phyloP scores from a whole-genome alignment of 2,797 vertebrate species.

The Vespertilio murinus region DNA sequence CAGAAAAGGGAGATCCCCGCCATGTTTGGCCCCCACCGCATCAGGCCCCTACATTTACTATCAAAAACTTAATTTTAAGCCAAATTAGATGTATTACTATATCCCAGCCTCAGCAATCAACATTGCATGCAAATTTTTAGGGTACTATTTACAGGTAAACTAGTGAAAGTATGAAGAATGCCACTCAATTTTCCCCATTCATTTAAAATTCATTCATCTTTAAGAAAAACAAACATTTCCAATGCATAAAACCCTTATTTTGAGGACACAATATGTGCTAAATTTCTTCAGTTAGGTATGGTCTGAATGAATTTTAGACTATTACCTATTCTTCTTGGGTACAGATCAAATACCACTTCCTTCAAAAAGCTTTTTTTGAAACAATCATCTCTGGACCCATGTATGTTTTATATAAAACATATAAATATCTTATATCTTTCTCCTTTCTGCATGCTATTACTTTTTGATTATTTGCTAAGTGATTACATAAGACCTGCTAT shows the following conservation, averaged over 20 bases:
- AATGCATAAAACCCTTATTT: background rate
- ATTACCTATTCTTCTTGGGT: background rate
- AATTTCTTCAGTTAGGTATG: conserved; percentile 16
- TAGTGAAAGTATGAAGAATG: background rate
- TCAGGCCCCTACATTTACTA: no score
- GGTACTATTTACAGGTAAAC: background rate
- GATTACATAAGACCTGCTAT: background rate
- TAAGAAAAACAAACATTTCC: background rate
- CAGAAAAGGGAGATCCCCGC: no score
- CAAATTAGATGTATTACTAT: background rate
- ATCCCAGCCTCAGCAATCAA: background rate
- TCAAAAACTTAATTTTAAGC: background rate
- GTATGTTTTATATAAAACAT: background rate
- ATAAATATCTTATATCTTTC: no score
- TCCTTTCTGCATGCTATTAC: background rate
- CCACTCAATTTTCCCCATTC: background rate
- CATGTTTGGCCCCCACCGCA: no score
- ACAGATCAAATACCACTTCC: background rate
- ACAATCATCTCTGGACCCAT: background rate
- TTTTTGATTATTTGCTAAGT: background rate
- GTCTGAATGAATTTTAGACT: background rate
- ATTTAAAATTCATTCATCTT: background rate
- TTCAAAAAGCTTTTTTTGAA: conserved; percentile 15
- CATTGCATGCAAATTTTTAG: background rate
- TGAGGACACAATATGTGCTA: background rate